A percentile compares a stretch with the other conserved stretches of the same genome.
These are phyloP conservation scores for Gobionotothen gibberifrons DNA, from an alignment of 2,797 vertebrate genomes.

Conservation along the genomic window DNA sequence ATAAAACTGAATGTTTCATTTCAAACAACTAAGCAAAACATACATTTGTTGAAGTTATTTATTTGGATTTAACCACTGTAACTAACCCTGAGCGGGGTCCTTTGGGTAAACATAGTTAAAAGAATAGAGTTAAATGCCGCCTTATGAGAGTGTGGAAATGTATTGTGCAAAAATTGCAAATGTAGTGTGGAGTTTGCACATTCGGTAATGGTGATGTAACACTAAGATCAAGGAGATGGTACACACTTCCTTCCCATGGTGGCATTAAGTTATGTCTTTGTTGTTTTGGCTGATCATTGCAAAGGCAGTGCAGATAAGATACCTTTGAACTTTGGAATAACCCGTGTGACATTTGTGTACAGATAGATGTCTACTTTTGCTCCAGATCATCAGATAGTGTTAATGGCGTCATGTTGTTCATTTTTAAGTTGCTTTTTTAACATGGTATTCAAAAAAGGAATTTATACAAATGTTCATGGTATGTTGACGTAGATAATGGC, in stretches of 20 bases:
- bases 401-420: neutral
- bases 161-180: neutral
- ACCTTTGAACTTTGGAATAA: conserved; percentile 2
- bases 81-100: neutral
- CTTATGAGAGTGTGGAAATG: neutral
- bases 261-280: conserved; percentile 15
- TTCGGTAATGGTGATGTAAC: conserved; percentile 1
- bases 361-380: neutral
- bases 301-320: neutral
- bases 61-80: neutral
- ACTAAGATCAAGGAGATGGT: neutral
- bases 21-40: neutral
- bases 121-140: neutral
- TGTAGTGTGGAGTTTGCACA: neutral
- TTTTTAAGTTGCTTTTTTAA: neutral
- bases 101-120: neutral
- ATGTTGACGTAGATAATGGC: neutral
- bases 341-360: conserved; percentile 1
- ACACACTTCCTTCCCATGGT: neutral
- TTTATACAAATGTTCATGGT: neutral
- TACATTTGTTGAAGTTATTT: neutral
- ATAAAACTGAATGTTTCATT: neutral
- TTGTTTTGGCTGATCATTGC: conserved; percentile 9
- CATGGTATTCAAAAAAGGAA: neutral
- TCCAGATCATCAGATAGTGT: neutral